Percentiles rank a stretch among this genome's conserved stretches.
Evolutionary conservation across 2,797 vertebrate species (phyloP).

Genomic region (Gobio occitaniae): DNA sequence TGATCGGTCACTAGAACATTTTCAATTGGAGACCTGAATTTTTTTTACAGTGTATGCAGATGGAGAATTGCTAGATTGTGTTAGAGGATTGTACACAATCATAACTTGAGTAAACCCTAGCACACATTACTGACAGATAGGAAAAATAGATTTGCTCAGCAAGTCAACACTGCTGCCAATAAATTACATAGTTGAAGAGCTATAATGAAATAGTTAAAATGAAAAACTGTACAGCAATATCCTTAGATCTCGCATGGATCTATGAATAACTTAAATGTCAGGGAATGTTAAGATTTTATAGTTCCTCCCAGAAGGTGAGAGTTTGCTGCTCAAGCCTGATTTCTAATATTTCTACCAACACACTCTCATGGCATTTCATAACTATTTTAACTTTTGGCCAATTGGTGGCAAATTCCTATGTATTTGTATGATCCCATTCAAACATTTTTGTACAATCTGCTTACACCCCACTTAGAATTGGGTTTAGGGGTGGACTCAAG

Average conservation of each 20-base stretch:
- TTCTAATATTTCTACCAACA: not conserved
- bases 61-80: not conserved
- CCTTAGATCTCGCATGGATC: not conserved
- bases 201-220: conserved; percentile 9
- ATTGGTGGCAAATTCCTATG: not conserved
- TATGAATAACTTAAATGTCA: conserved; percentile 10
- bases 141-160: not conserved
- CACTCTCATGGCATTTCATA: not conserved
- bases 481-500: not conserved
- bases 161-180: not conserved
- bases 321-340: not conserved
- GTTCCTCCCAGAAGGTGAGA: not conserved
- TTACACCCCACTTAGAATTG: not conserved
- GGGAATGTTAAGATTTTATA: not conserved
- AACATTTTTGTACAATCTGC: too few relatives aligned
- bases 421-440: not conserved
- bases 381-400: not conserved
- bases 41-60: too few relatives aligned
- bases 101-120: not conserved
- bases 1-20: too few relatives aligned
- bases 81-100: not conserved
- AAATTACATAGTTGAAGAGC: not conserved
- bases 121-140: not conserved
- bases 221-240: not conserved
- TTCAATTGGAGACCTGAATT: too few relatives aligned